Base-by-base conservation (phyloP, 2,797 vertebrate genomes). In the Australoheros facetus region DNA sequence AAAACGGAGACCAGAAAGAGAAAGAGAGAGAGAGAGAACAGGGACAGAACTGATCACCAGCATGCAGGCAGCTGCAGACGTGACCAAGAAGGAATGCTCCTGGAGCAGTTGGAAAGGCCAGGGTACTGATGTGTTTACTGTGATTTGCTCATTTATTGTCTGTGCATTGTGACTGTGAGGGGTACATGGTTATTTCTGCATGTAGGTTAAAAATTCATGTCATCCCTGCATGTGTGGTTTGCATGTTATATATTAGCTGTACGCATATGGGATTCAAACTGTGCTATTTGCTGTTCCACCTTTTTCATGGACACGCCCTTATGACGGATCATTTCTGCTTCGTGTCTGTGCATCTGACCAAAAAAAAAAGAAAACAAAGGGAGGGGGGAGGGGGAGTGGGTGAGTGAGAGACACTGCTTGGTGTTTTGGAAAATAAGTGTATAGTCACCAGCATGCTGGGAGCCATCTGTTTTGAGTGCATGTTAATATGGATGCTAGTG, bases 21-120 rank as follows among this genome's bases (percentile, higher is more conserved):
- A 79, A 73, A 81, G n/a, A 83, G 79, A 81, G 81, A 77, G 76
- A 80, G 77, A 86, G 83, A 89, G 80, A 89, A 89, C 85, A 83
- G 88, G 86, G 87, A 91, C 91, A 55, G 80, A 85, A 85, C 48
- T 58, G 88, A 92, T 80, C 90, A 86, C 83, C 96, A 96, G 95
- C 94, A 99, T 99, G 98, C 98, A 99, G 97, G 97, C 97, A 95
- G 95, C 95, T 88, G 96, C 96, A 77, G 97, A 98, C 88, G 96
- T 96, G 87, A 96, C 95, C 92, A 98, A 97, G 97, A 99, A 97
- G 96, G 97, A 98, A 81, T 95, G 97, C 93, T 96, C 97, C 83
- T 98, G 97, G 97, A 99, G 96, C 97, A 94, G 96, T 96, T 99
- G 98, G 98, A 99, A 96, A 95, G 97, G 97, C 95, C 97, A 98